Base-by-base conservation (phyloP, 2,797 vertebrate species). In the Calcarius lapponicus region DNA sequence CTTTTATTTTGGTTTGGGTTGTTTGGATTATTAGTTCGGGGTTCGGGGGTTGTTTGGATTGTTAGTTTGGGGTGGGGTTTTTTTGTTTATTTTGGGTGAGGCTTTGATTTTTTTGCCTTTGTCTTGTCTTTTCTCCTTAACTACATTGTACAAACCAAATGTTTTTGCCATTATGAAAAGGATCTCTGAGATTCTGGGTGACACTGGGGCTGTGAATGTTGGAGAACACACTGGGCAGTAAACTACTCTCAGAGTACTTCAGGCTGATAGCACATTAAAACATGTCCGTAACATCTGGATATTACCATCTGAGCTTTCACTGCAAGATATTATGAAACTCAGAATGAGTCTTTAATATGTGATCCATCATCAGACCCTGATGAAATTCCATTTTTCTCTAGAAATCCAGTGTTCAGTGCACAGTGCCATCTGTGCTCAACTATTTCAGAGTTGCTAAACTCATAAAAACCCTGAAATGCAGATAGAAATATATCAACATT, bases 81-180 rank as follows among this genome's bases (percentile, higher is more conserved):
- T 2, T 13, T 9, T 1, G 2, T 20, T 34, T 31, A 8, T 57
- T 66, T 10, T 32, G 9, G 4, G 5, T 5, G 3, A 9, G 2
- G 6, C 13, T 11, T 40, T 57, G 15, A 25, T 4, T 32, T 51
- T 38, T 32, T 60, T 5, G 7, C 4, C 10, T 36, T 53, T 22
- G 2, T 34, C 34, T 71, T 26, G 6, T 7, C 26, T 73, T 84
- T 47, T 54, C 16, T 43, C 13, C 22, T 72, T 53, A 57, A 22
- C 17, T 67, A 31, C 4, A 5, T 7, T 40, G 25, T 15, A 62
- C 10, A 73, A 73, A 12, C 3, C 26, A 54, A 66, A 48, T n/a
- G 4, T 34, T 71, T 31, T 43, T 43, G 26, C 17, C 4, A 1
- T 15, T 11, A 14, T 50, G 42, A 17, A 66, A 80, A 7, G 4